These are phyloP conservation scores for Gymnocephalus cernua DNA, from an alignment of 2,113 vertebrate genomes.

Conservation along the genomic window DNA sequence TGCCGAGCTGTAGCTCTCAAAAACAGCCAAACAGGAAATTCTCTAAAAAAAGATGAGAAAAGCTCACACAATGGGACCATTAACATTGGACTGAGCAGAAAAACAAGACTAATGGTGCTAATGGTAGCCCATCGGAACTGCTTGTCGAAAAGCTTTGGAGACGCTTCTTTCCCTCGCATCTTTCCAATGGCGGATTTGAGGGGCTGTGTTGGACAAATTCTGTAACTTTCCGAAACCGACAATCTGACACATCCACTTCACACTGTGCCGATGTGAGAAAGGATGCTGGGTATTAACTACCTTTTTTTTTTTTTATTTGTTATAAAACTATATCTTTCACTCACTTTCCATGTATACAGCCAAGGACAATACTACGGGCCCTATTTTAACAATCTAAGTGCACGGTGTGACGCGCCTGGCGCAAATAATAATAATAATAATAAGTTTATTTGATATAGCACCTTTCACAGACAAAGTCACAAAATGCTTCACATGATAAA, in stretches of 20 bases:
- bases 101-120: constrained; percentile 11
- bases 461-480: too few relatives aligned
- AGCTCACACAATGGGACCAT: constrained; percentile 28
- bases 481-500: too few relatives aligned
- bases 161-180: background rate
- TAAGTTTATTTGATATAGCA: too few relatives aligned
- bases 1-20: constrained; percentile 13
- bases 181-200: background rate
- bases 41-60: constrained; percentile 12
- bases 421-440: too few relatives aligned
- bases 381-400: too few relatives aligned
- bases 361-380: too few relatives aligned
- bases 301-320: background rate
- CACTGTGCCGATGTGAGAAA: background rate
- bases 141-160: background rate
- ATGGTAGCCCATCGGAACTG: background rate
- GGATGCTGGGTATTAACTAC: background rate
- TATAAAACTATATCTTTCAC: too few relatives aligned
- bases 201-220: background rate
- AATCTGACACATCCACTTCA: background rate
- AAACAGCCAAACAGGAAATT: constrained; percentile 12
- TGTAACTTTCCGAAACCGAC: background rate
- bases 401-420: too few relatives aligned
- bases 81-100: background rate
- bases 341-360: background rate